Conservation (phyloP, 92 coral and sea anemone genomes). For the Porites cylindrica region DNA sequence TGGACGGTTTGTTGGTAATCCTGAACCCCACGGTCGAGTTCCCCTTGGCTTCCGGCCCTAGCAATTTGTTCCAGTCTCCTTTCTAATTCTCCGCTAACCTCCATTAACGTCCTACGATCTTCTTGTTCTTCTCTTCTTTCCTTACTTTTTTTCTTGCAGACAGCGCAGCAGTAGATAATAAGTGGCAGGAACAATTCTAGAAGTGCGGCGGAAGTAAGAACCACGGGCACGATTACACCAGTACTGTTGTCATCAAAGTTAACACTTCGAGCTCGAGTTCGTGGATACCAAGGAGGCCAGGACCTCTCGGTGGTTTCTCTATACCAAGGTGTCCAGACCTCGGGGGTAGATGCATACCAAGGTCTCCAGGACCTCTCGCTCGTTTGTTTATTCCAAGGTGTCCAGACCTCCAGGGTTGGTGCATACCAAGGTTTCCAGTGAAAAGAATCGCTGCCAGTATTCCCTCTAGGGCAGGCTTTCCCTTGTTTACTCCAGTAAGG, state of each 20-base stretch:
- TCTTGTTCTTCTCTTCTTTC: slow-evolving; percentile 53
- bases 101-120: slow-evolving; percentile 57
- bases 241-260: slow-evolving; percentile 76
- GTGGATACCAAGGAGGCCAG: slow-evolving; percentile 3
- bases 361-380: no score
- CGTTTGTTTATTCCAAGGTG: no score
- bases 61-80: slow-evolving; percentile 65
- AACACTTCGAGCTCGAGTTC: not conserved
- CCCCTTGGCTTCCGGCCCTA: slow-evolving; percentile 68
- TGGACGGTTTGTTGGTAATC: slow-evolving; percentile 66
- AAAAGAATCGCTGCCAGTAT: not conserved
- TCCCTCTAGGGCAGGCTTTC: slow-evolving; percentile 10
- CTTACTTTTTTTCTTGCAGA: slow-evolving; percentile 51
- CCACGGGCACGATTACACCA: slow-evolving; percentile 48
- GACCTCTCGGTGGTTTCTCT: not conserved
- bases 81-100: slow-evolving; percentile 56
- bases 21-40: slow-evolving; percentile 69
- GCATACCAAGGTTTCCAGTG: slow-evolving; percentile 10
- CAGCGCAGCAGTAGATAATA: slow-evolving; percentile 50
- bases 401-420: not conserved
- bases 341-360: not conserved
- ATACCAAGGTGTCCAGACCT: slow-evolving; percentile 8
- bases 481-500: slow-evolving; percentile 58
- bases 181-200: slow-evolving; percentile 66
- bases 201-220: slow-evolving; percentile 56